phyloP scores from a whole-genome alignment of 2,888 invertebrate genomes.

The Lasioglossum malachurum region DNA sequence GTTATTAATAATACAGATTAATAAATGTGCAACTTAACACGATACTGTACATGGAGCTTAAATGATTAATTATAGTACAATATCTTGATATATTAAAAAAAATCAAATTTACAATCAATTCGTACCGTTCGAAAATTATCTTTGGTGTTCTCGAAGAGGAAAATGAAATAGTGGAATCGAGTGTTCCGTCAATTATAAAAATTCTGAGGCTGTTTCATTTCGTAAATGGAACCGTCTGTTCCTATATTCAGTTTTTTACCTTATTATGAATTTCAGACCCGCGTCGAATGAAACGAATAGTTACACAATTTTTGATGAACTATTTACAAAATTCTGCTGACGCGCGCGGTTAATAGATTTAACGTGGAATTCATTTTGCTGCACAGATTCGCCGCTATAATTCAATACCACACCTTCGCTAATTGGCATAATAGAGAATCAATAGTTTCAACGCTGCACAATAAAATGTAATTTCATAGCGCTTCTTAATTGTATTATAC shows the following conservation, averaged over 20 bases:
- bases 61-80: neutral
- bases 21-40: neutral
- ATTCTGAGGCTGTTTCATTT: neutral
- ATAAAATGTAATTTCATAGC: conserved; percentile 1
- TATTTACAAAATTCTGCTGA: conserved; percentile 5
- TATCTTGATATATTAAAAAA: too few relatives aligned
- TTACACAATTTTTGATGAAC: neutral
- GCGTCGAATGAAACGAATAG: neutral
- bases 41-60: too few relatives aligned
- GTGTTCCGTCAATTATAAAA: neutral
- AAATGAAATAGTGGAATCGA: neutral
- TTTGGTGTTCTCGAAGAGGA: neutral
- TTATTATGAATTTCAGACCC: neutral
- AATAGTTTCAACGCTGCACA: conserved; percentile 13
- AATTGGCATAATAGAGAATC: conserved; percentile 7
- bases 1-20: neutral
- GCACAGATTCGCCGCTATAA: neutral
- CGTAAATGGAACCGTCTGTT: neutral
- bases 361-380: neutral
- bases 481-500: neutral
- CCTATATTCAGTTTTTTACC: neutral
- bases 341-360: neutral
- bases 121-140: too few relatives aligned
- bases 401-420: neutral
- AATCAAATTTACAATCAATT: too few relatives aligned